These are phyloP conservation scores for Tachypleus tridentatus DNA, from an alignment of 1,140 invertebrate genomes.

Conservation along the genomic window DNA sequence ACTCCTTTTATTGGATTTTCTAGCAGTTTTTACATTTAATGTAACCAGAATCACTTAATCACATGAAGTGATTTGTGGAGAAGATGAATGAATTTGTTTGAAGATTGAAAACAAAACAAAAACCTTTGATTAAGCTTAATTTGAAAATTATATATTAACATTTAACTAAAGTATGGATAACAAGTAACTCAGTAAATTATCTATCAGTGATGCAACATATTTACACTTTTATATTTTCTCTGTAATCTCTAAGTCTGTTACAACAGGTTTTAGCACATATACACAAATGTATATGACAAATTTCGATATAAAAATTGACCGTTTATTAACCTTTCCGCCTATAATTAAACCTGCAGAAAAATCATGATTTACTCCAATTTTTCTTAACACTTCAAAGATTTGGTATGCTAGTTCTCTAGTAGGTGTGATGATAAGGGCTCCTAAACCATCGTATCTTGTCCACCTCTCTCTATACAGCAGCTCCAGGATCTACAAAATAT, in stretches of 20 bases:
- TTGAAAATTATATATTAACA: no score
- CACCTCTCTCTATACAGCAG: slow-evolving; percentile 64
- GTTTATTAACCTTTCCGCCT: slow-evolving; percentile 44
- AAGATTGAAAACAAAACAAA: no score
- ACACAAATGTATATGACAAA: slow-evolving; percentile 2
- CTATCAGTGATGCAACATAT: no score
- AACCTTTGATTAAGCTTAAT: no score
- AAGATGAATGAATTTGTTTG: no score
- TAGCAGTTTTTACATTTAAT: no score
- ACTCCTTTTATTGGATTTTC: no score
- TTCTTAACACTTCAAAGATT: slow-evolving; percentile 86
- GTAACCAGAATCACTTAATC: no score
- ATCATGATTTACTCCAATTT: slow-evolving; percentile 77
- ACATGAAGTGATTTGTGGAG: no score
- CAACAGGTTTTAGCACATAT: background rate
- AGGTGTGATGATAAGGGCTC: slow-evolving; percentile 91
- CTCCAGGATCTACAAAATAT: slow-evolving; percentile 49
- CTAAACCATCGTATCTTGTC: slow-evolving; percentile 77
- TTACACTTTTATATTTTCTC: background rate
- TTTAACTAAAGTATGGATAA: no score
- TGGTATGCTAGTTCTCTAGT: slow-evolving; percentile 95
- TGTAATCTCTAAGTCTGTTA: background rate
- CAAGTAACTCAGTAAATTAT: no score
- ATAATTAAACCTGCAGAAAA: slow-evolving; percentile 93
- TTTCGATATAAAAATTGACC: background rate